Evolutionary conservation across 1,140 invertebrate genomes (phyloP), one percentile per base, ranked within the genome.

Genomic region (Pseudobourletiella spinata): DNA sequence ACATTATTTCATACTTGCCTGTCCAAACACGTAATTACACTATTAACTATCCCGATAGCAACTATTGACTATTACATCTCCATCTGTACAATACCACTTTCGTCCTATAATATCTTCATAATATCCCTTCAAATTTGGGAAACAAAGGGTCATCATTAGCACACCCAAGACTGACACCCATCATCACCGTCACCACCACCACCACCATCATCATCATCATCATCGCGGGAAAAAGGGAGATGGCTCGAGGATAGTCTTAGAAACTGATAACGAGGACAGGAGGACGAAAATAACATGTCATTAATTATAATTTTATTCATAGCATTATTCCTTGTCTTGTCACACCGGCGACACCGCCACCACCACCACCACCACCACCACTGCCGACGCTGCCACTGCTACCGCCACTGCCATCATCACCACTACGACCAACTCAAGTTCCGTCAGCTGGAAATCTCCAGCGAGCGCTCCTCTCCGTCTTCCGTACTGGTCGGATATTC

Each of bases 271-370:
- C 6, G 18, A 14, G 6, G 18, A 39, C 32, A 14, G 6, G 8
- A 14, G 6, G 44, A 46, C 4, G 6, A 20, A 46, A 46, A 18
- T 20, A 46, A 26, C 48, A 51, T 26, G 48, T 51, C 15, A 51
- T 51, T 51, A 51, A 51, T 51, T 24, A 51, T 51, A 51, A 51
- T 51, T 51, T 51, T 51, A 51, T 51, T 51, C 48, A 51, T 51
- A 51, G 24, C 48, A n/a, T n/a, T n/a, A n/a, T n/a, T n/a, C n/a
- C n/a, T n/a, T n/a, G n/a, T n/a, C n/a, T n/a, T n/a, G n/a, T n/a
- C n/a, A n/a, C n/a, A n/a, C n/a, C n/a, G n/a, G n/a, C n/a, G n/a
- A n/a, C n/a, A n/a, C n/a, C n/a, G n/a, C n/a, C n/a, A n/a, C n/a
- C n/a, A n/a, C n/a, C n/a, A n/a, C n/a, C n/a, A n/a, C n/a, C n/a